A percentile compares a stretch with the other conserved stretches of the same genome.
Conservation (phyloP, 2,888 invertebrate species). For the Nomada fabriciana region DNA sequence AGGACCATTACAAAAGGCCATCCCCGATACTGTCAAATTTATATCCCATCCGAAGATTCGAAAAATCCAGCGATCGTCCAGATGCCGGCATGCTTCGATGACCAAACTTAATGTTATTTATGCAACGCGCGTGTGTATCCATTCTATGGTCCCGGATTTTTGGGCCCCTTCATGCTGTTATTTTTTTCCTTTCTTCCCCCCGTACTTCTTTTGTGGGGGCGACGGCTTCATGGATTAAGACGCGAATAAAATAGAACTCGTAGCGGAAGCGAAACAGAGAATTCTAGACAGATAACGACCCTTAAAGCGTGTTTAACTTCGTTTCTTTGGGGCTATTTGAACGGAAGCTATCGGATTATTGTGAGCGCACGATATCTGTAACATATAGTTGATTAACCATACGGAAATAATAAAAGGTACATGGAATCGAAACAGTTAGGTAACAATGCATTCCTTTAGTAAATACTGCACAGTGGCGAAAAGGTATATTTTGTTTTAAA, state of each 20-base stretch:
- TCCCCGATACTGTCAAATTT: constrained; percentile 73
- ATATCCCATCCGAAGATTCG: constrained; percentile 67
- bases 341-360: not conserved
- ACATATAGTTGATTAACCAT: too few species aligned
- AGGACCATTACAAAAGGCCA: constrained; percentile 64
- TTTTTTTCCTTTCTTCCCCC: constrained; percentile 20
- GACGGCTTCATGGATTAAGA: constrained; percentile 58
- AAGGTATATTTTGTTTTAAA: too few species aligned
- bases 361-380: too few species aligned
- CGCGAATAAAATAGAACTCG: constrained; percentile 41
- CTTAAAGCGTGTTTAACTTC: not conserved
- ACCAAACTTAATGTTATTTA: constrained; percentile 81
- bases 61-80: constrained; percentile 68
- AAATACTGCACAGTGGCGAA: too few species aligned
- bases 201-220: constrained; percentile 29
- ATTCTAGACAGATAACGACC: constrained; percentile 5
- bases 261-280: not conserved
- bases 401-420: too few species aligned
- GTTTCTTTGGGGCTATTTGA: not conserved
- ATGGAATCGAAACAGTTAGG: too few species aligned
- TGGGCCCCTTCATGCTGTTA: constrained; percentile 61
- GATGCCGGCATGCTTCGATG: constrained; percentile 78
- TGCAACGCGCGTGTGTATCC: constrained; percentile 75
- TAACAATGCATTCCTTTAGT: too few species aligned
- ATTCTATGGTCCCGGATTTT: constrained; percentile 53